A percentile compares a stretch with the other conserved stretches of the same genome.
Evolutionary conservation across 2,113 vertebrate species (phyloP).

Genomic region (Vanacampus margaritifer): DNA sequence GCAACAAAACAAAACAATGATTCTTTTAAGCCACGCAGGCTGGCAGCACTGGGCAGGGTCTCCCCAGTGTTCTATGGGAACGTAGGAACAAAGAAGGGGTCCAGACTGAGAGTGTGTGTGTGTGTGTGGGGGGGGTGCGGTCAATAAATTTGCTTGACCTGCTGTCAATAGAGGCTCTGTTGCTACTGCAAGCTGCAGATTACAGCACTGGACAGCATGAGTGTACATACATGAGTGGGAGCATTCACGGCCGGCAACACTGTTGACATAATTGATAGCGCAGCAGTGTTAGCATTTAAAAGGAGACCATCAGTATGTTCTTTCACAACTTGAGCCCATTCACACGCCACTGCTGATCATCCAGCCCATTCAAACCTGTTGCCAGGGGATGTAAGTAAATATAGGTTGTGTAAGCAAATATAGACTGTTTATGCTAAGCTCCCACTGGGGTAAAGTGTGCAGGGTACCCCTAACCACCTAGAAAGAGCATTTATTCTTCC

Average conservation of each 20-base stretch:
- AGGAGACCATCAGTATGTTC: constrained; percentile 29
- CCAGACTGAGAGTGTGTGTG: constrained; percentile 47
- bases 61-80: constrained; percentile 60
- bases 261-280: constrained; percentile 29
- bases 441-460: constrained; percentile 8
- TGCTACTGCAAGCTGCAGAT: constrained; percentile 6
- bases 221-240: constrained; percentile 29
- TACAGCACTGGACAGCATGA: constrained; percentile 4
- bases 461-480: background rate
- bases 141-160: constrained; percentile 52
- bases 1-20: constrained; percentile 64
- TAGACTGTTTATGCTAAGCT: constrained; percentile 30
- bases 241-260: constrained; percentile 22
- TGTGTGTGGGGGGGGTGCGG: constrained; percentile 44
- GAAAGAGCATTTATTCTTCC: constrained; percentile 35
- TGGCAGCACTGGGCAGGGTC: constrained; percentile 58
- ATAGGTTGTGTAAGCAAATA: constrained; percentile 33
- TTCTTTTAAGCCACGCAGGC: constrained; percentile 58
- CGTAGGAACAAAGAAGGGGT: constrained; percentile 47
- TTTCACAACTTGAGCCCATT: constrained; percentile 28
- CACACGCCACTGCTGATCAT: constrained; percentile 16
- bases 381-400: constrained; percentile 5
- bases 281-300: constrained; percentile 5
- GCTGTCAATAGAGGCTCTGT: constrained; percentile 29
- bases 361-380: constrained; percentile 17